A percentile compares a stretch with the other conserved stretches of the same genome.
These are phyloP conservation scores for Enteromius afrohamiltoni DNA, from an alignment of 2,797 vertebrate species.

Conservation along the genomic window DNA sequence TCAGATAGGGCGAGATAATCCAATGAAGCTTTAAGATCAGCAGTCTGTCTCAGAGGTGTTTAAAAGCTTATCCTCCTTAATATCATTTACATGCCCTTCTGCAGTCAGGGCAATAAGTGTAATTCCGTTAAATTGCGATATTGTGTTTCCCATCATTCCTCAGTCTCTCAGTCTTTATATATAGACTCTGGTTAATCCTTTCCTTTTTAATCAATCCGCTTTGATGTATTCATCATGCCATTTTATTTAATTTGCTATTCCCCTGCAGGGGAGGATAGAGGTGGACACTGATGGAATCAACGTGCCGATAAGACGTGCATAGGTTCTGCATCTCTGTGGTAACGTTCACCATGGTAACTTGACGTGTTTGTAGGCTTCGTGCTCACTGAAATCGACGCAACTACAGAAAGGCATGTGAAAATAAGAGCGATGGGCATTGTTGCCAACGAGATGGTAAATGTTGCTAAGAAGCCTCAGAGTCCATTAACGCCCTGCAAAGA, in stretches of 20 bases:
- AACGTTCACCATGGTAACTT: constrained; percentile 37
- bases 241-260: constrained; percentile 50
- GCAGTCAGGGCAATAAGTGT: constrained; percentile 55
- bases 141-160: constrained; percentile 42
- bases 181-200: constrained; percentile 46
- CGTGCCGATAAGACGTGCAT: neutral
- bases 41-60: constrained; percentile 66
- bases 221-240: constrained; percentile 47
- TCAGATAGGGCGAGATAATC: constrained; percentile 53
- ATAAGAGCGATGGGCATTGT: constrained; percentile 15
- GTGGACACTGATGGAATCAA: constrained; percentile 44
- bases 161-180: constrained; percentile 33
- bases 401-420: constrained; percentile 31
- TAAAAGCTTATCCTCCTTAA: constrained; percentile 65
- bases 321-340: constrained; percentile 30
- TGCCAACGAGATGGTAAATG: constrained; percentile 17
- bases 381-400: constrained; percentile 17
- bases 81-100: constrained; percentile 66
- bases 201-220: constrained; percentile 54
- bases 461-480: constrained; percentile 8
- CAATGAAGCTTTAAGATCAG: constrained; percentile 52
- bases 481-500: neutral
- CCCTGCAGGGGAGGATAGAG: constrained; percentile 33
- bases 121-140: constrained; percentile 57
- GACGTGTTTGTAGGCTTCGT: constrained; percentile 37